Evolutionary conservation across 1,140 invertebrate species (phyloP).

Genomic region (Idris sp.): DNA sequence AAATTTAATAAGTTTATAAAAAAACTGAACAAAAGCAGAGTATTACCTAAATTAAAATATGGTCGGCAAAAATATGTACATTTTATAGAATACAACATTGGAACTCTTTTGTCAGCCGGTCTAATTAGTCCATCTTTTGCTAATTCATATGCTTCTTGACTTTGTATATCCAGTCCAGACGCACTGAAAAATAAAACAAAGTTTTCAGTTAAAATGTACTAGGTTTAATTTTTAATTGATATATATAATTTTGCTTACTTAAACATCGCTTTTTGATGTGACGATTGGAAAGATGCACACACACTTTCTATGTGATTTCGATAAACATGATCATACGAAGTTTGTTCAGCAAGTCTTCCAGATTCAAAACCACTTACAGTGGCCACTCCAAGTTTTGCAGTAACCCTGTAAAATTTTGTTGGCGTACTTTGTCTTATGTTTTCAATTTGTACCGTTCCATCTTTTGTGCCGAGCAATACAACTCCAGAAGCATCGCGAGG

Average conservation of each 20-base stretch:
- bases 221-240: background rate
- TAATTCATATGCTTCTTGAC: conserved; percentile 92
- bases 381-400: conserved; percentile 87
- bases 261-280: conserved; percentile 90
- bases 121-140: conserved; percentile 88
- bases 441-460: conserved; percentile 79
- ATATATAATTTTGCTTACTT: conserved; percentile 80
- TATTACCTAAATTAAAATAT: conserved; percentile 90
- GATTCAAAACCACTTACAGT: conserved; percentile 86
- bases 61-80: conserved; percentile 89
- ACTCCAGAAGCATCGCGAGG: conserved; percentile 84
- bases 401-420: conserved; percentile 85
- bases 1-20: conserved; percentile 2
- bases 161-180: conserved; percentile 87
- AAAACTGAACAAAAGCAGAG: too few species aligned
- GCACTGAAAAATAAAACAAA: conserved; percentile 80
- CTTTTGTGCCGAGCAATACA: conserved; percentile 86
- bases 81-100: conserved; percentile 92
- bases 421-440: conserved; percentile 80
- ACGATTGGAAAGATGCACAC: conserved; percentile 86
- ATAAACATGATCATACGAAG: conserved; percentile 85
- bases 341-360: conserved; percentile 85
- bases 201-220: background rate
- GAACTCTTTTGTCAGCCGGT: conserved; percentile 83
- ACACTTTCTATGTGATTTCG: conserved; percentile 83